Conservation (phyloP, 1,140 invertebrate species). For the Leptopilina boulardi region DNA sequence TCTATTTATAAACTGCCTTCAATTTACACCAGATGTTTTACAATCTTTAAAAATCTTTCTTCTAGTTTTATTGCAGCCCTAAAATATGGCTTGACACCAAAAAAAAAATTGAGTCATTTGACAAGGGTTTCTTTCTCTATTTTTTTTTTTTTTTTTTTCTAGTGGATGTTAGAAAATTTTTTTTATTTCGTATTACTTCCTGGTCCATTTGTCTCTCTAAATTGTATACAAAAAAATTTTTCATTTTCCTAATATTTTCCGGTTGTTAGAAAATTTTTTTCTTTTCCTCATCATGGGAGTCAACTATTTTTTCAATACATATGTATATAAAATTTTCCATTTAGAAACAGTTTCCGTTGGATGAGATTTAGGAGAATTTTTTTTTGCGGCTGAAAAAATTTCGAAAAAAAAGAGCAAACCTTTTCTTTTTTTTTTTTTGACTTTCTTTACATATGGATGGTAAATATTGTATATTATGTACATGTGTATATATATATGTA, state of each 20-base stretch:
- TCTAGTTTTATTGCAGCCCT: neutral
- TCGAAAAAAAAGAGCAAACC: too few relatives aligned
- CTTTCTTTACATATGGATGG: too few relatives aligned
- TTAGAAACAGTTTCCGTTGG: too few relatives aligned
- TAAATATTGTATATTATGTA: too few relatives aligned
- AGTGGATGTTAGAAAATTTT: too few relatives aligned
- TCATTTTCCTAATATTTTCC: neutral
- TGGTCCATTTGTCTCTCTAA: too few relatives aligned
- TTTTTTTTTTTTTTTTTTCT: too few relatives aligned
- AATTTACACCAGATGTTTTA: neutral
- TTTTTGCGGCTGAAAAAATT: too few relatives aligned
- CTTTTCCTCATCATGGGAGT: neutral
- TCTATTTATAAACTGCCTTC: neutral
- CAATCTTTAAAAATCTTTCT: neutral
- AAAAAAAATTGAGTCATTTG: slow-evolving; percentile 6
- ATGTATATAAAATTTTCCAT: neutral
- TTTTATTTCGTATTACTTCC: too few relatives aligned
- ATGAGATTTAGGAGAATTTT: too few relatives aligned
- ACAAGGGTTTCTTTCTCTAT: neutral
- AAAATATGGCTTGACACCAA: neutral
- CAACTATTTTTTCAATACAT: neutral
- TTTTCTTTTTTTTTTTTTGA: too few relatives aligned
- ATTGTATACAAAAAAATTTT: neutral
- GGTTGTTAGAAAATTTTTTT: neutral
- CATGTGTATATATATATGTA: too few relatives aligned